Evolutionary conservation across 1,140 invertebrate species (phyloP).

Genomic region (Lysiphlebus fabarum): DNA sequence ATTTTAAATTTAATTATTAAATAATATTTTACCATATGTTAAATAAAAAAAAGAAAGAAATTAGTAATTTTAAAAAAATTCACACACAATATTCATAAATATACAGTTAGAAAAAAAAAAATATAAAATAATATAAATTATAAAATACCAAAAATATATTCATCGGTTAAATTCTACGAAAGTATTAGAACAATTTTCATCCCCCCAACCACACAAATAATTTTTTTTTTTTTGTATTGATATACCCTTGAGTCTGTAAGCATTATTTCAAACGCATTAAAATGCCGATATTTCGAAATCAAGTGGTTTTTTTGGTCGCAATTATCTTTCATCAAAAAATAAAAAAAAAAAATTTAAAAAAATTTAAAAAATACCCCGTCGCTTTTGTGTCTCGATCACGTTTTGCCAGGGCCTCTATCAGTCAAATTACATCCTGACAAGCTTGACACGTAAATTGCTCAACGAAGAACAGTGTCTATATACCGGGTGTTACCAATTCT

Average conservation of each 20-base stretch:
- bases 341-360: conserved; percentile 25
- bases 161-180: no score
- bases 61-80: no score
- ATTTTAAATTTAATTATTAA: no score
- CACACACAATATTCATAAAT: background rate
- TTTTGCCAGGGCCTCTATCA: conserved; percentile 40
- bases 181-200: conserved; percentile 24
- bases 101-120: background rate
- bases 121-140: no score
- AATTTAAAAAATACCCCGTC: conserved; percentile 21
- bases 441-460: conserved; percentile 49
- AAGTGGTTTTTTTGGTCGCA: conserved; percentile 47
- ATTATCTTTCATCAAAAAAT: conserved; percentile 38
- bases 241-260: conserved; percentile 53
- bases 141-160: no score
- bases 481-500: conserved; percentile 32
- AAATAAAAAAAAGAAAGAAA: no score
- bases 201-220: conserved; percentile 28
- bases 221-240: background rate
- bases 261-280: conserved; percentile 41
- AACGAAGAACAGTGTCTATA: conserved; percentile 38
- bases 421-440: conserved; percentile 51
- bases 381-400: conserved; percentile 33
- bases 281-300: conserved; percentile 51
- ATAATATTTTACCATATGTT: no score